These are phyloP conservation scores for Neocrepidodera transversa DNA, from an alignment of 2,888 invertebrate species.

Conservation along the genomic window DNA sequence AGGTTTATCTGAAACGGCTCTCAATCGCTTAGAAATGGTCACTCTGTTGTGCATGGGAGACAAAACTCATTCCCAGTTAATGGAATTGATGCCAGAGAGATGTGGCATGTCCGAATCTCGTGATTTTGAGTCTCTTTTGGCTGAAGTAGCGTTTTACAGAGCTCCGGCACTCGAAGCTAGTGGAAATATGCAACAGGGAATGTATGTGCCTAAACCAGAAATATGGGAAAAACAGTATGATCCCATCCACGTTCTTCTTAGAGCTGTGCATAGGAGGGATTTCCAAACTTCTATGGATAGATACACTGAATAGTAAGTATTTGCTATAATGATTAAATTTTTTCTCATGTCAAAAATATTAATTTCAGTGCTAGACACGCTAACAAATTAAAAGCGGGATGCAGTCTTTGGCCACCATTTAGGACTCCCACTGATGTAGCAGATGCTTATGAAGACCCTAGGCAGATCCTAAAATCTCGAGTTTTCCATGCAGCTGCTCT, in stretches of 20 bases:
- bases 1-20: slow-evolving; percentile 69
- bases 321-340: too few relatives aligned
- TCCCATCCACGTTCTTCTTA: slow-evolving; percentile 88
- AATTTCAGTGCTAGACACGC: slow-evolving; percentile 53
- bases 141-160: slow-evolving; percentile 69
- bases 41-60: slow-evolving; percentile 92
- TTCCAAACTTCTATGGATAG: slow-evolving; percentile 95
- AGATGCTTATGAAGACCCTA: slow-evolving; percentile 72
- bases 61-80: slow-evolving; percentile 93
- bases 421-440: slow-evolving; percentile 72
- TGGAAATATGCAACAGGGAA: slow-evolving; percentile 79
- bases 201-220: slow-evolving; percentile 83
- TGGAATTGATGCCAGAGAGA: slow-evolving; percentile 95
- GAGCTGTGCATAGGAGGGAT: slow-evolving; percentile 91
- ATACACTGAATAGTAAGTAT: slow-evolving; percentile 83
- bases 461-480: slow-evolving; percentile 66
- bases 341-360: too few relatives aligned
- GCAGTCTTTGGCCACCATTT: slow-evolving; percentile 79
- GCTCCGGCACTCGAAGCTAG: slow-evolving; percentile 87
- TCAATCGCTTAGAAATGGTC: slow-evolving; percentile 87
- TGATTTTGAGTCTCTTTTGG: slow-evolving; percentile 86
- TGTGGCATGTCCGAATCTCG: slow-evolving; percentile 90
- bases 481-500: slow-evolving; percentile 79
- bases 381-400: slow-evolving; percentile 55
- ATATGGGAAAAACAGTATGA: slow-evolving; percentile 92